These are phyloP conservation scores for Tokudaia muenninki DNA, from an alignment of 2,797 vertebrate genomes.

Conservation along the genomic window DNA sequence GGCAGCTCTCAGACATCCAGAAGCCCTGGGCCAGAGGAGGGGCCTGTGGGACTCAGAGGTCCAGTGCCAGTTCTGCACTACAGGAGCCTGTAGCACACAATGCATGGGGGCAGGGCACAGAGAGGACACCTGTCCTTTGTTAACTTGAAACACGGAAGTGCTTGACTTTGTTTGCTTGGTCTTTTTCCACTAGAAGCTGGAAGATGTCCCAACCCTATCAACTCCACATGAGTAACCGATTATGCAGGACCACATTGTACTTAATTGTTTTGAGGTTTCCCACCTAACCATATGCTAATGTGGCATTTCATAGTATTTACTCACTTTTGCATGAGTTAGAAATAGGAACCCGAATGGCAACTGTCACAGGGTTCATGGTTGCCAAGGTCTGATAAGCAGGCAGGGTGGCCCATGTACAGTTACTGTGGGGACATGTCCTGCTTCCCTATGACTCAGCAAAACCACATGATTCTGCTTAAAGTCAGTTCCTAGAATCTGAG, in stretches of 20 bases:
- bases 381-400: background rate
- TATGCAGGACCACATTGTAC: slow-evolving; percentile 9
- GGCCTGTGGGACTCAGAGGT: background rate
- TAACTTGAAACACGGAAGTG: slow-evolving; percentile 7
- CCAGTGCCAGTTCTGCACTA: background rate
- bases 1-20: background rate
- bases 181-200: slow-evolving; percentile 41
- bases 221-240: slow-evolving; percentile 9
- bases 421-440: background rate
- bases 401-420: background rate
- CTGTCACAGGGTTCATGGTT: background rate
- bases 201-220: background rate
- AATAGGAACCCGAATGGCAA: slow-evolving; percentile 53
- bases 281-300: background rate
- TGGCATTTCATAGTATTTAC: slow-evolving; percentile 38
- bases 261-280: slow-evolving; percentile 41
- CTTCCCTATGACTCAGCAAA: slow-evolving; percentile 51
- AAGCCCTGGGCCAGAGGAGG: background rate
- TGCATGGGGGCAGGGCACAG: background rate
- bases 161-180: background rate
- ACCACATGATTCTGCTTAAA: slow-evolving; percentile 61
- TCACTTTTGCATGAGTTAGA: slow-evolving; percentile 31
- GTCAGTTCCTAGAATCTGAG: slow-evolving; percentile 58
- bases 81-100: background rate
- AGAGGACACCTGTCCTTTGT: background rate